These are phyloP conservation scores for Tokudaia muenninki DNA, from an alignment of 2,797 vertebrate species.

Conservation along the genomic window DNA sequence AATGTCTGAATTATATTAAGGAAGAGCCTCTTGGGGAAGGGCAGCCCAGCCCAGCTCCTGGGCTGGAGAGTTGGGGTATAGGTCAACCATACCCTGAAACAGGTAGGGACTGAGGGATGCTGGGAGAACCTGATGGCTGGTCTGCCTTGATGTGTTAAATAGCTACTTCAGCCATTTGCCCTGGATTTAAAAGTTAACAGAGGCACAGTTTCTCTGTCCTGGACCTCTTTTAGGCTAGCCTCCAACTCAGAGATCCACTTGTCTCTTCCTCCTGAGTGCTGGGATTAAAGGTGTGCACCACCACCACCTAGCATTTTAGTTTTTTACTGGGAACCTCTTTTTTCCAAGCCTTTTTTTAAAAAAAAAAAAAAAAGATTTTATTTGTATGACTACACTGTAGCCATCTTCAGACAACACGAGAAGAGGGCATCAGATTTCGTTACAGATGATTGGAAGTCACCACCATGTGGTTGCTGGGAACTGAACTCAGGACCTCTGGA, in stretches of 20 bases:
- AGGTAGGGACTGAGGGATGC: background rate
- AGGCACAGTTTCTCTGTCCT: background rate
- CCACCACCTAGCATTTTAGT: background rate
- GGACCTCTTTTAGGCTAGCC: background rate
- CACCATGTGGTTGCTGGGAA: no score
- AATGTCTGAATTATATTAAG: background rate
- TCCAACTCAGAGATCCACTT: no score
- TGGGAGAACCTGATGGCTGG: background rate
- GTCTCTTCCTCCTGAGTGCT: background rate
- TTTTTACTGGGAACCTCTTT: no score
- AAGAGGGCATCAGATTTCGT: no score
- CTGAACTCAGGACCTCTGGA: no score
- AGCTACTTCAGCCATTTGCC: background rate
- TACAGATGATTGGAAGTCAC: no score
- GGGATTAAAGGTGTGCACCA: background rate
- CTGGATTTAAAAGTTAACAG: background rate
- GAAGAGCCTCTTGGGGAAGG: background rate
- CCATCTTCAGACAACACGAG: no score
- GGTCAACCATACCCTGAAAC: background rate
- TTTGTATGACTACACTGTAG: no score
- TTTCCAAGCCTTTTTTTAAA: no score
- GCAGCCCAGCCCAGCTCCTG: background rate
- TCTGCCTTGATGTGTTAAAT: background rate
- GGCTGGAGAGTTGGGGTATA: background rate
- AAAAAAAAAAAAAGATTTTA: no score